Evolutionary conservation across 2,797 vertebrate genomes (phyloP).

Genomic region (Darevskia nairensis): DNA sequence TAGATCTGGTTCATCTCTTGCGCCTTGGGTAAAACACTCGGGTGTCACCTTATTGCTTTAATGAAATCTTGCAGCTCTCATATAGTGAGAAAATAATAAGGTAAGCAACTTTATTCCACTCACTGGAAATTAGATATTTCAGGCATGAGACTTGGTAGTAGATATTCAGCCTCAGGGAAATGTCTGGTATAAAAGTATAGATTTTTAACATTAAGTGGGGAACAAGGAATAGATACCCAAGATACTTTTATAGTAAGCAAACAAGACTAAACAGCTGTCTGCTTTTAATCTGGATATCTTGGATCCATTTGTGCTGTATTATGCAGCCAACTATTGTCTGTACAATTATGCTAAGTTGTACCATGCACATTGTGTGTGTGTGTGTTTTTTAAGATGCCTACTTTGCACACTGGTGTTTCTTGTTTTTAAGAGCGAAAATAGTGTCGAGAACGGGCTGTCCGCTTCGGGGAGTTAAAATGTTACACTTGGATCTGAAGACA

Average conservation of each 20-base stretch:
- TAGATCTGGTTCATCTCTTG: constrained; percentile 58
- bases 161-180: constrained; percentile 46
- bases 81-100: constrained; percentile 54
- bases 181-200: constrained; percentile 36
- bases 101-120: constrained; percentile 58
- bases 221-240: constrained; percentile 39
- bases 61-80: constrained; percentile 59
- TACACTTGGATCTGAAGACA: neutral
- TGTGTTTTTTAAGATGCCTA: neutral
- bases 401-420: neutral
- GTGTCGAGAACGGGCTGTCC: neutral
- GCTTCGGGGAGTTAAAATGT: neutral
- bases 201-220: constrained; percentile 51
- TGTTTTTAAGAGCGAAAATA: neutral
- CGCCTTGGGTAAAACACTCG: constrained; percentile 42
- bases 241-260: constrained; percentile 8
- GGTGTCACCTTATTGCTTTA: constrained; percentile 46
- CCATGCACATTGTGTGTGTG: neutral
- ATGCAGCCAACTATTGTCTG: neutral
- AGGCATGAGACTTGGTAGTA: constrained; percentile 28
- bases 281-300: neutral
- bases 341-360: neutral
- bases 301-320: neutral
- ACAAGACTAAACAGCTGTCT: neutral
- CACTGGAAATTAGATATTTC: constrained; percentile 54